Evolutionary conservation across 1,140 invertebrate species (phyloP), one percentile per base, ranked within the genome.

Genomic region (Eueides isabella): DNA sequence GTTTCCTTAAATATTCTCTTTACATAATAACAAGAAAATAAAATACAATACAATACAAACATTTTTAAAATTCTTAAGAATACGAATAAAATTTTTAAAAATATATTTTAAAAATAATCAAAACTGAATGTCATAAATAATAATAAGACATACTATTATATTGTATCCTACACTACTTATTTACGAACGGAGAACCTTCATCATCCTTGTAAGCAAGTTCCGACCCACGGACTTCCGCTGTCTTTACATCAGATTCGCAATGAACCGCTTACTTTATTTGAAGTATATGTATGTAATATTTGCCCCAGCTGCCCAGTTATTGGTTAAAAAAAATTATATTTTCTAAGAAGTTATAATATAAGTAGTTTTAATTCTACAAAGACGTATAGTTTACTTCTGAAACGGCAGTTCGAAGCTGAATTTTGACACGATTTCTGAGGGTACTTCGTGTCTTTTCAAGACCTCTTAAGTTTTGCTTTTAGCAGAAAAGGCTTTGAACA

Each of bases 181-280:
- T 75, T 71, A 55, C 23, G 19, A 67, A 48, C 55, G 69, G 72
- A 79, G 72, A 65, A 74, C 75, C 71, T 76, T 74, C 64, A 71
- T 76, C 71, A 79, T 75, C 33, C 68, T 63, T 48, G 64, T 69
- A 73, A 74, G 72, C 30, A 41, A 67, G 55, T 73, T 71, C 69
- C 70, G 75, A 74, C 72, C 48, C 38, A 74, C 65, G 71, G 74
- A 75, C 67, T 44, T 74, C 69, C 74, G 72, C 65, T 63, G 72
- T 78, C 55, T 31, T 70, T 62, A 70, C 33, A 70, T 70, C 55
- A 61, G 55, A 62, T 62, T 31, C 55, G 55, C n/a, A 38, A 31
- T n/a, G 55, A 67, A 67, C 26, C 23, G 29, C 26, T 29, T 38
- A 67, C 35, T 67, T 73, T 62, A 44, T 62, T 74, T 66, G 48